Evolutionary conservation across 92 coral and sea anemone species (phyloP).

Genomic region (Virgularia gustaviana): DNA sequence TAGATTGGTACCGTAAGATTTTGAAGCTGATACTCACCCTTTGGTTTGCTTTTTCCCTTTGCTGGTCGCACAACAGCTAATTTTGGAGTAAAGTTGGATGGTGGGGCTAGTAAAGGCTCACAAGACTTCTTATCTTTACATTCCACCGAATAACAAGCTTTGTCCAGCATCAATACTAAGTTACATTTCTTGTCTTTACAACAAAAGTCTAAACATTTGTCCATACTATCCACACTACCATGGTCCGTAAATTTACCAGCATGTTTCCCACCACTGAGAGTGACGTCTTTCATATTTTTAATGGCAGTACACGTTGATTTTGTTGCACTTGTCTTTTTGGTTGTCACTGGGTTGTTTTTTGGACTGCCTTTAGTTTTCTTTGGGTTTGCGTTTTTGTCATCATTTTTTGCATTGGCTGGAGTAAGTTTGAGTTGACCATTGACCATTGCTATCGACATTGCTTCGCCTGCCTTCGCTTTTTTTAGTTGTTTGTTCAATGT

Average conservation of each 20-base stretch:
- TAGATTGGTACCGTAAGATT: background rate
- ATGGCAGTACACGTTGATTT: conserved; percentile 63
- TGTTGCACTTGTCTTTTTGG: conserved; percentile 16
- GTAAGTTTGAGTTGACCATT: conserved; percentile 81
- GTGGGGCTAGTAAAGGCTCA: conserved; percentile 90
- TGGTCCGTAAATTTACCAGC: conserved; percentile 88
- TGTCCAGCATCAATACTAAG: conserved; percentile 85
- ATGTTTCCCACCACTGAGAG: conserved; percentile 87
- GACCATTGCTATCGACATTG: conserved; percentile 81
- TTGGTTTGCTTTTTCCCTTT: conserved; percentile 19
- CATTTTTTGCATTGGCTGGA: conserved; percentile 52
- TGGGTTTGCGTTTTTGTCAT: conserved; percentile 3
- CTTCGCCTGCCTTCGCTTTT: conserved; percentile 86
- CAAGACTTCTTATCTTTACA: conserved; percentile 89
- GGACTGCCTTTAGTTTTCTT: background rate
- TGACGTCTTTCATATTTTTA: conserved; percentile 74
- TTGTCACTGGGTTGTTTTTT: conserved; percentile 23
- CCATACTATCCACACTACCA: conserved; percentile 84
- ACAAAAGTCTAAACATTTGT: conserved; percentile 72
- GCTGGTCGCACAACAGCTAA: conserved; percentile 81
- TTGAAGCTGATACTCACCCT: conserved; percentile 47
- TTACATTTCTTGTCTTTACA: conserved; percentile 70
- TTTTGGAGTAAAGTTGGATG: conserved; percentile 79
- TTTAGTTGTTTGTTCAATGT: conserved; percentile 63
- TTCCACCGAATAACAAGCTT: conserved; percentile 87